phyloP scores from a whole-genome alignment of 35 echinoderm and acorn worm species.

The Apostichopus californicus region DNA sequence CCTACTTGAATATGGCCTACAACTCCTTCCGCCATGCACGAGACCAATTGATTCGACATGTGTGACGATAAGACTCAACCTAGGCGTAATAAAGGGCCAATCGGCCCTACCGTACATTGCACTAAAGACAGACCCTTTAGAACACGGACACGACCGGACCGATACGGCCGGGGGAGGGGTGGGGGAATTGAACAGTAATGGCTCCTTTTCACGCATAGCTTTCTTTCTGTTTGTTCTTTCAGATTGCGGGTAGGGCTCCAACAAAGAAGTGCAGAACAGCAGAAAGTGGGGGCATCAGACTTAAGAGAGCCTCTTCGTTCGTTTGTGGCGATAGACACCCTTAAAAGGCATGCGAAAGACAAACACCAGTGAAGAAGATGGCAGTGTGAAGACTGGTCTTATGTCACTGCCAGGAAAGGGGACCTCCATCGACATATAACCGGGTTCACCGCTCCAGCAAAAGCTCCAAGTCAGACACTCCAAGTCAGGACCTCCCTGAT shows the following conservation, averaged over 20 bases:
- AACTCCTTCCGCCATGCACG: neutral
- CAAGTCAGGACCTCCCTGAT: neutral
- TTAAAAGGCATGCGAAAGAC: neutral
- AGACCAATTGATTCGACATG: neutral
- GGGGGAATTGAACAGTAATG: neutral
- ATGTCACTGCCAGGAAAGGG: neutral
- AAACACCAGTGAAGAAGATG: neutral
- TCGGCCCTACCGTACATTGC: neutral
- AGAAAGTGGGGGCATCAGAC: neutral
- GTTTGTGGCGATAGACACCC: neutral
- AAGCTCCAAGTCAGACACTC: neutral
- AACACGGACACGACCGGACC: neutral
- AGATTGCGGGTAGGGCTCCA: neutral
- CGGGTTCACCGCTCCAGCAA: neutral
- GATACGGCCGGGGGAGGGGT: too few species aligned
- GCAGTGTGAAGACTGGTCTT: neutral
- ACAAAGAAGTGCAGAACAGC: conserved; percentile 44
- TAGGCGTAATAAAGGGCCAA: neutral
- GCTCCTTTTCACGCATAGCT: neutral
- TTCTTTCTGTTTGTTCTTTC: too few species aligned
- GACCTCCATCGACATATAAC: neutral
- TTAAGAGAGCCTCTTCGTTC: neutral
- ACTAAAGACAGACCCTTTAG: neutral
- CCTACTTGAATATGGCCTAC: neutral
- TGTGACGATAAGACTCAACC: neutral